phyloP scores from a whole-genome alignment of 2,888 invertebrate species.

The Folsomia candida region DNA sequence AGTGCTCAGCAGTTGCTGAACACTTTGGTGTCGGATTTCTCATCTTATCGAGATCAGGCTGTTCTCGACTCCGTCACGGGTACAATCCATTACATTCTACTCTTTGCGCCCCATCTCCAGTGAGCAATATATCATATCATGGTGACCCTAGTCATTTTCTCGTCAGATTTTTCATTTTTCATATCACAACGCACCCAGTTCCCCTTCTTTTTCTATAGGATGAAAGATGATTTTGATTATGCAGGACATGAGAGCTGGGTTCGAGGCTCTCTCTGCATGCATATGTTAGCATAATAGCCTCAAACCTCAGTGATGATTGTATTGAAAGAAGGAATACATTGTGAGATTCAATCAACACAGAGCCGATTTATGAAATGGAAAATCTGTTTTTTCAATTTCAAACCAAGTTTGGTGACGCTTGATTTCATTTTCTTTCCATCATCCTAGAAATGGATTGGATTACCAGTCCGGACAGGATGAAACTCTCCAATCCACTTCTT shows the following conservation, averaged over 20 bases:
- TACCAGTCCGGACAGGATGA: background rate
- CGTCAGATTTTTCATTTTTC: background rate
- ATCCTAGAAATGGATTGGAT: background rate
- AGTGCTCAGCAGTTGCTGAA: conserved; percentile 74
- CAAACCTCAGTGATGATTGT: background rate
- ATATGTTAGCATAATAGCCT: conserved; percentile 1
- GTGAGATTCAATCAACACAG: background rate
- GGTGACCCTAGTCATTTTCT: background rate
- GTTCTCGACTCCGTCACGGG: conserved; percentile 57
- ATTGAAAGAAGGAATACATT: background rate
- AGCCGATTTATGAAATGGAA: background rate
- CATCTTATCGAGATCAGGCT: conserved; percentile 82
- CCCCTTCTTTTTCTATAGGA: background rate
- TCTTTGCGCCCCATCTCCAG: conserved; percentile 2
- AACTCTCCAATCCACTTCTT: background rate
- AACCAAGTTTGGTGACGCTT: conserved; percentile 1
- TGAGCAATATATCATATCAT: conserved; percentile 10
- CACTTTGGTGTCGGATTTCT: conserved; percentile 76
- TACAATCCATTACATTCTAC: conserved; percentile 8
- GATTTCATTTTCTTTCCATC: conserved; percentile 4
- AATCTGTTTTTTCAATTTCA: background rate
- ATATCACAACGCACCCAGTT: no score
- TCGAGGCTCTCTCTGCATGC: background rate
- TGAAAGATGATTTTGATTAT: background rate
- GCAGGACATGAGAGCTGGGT: background rate